Evolutionary conservation across 1,140 invertebrate genomes (phyloP).

Genomic region (Dinothrombium tinctorium): DNA sequence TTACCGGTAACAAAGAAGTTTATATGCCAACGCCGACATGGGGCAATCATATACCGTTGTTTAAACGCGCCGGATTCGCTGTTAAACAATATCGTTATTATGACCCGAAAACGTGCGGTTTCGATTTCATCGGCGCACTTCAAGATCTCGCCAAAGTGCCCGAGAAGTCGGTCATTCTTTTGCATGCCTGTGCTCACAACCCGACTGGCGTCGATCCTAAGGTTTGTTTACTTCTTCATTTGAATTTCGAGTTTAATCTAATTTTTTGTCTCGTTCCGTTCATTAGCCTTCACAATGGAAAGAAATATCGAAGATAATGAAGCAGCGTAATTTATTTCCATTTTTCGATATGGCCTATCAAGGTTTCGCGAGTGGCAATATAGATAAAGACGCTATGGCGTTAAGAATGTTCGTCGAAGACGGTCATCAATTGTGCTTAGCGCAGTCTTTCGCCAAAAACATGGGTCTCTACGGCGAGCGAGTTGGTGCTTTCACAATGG

Average conservation of each 20-base stretch:
- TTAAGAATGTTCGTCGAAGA: conserved; percentile 75
- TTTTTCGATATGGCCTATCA: conserved; percentile 99
- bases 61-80: conserved; percentile 52
- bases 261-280: neutral
- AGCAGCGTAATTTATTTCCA: conserved; percentile 57
- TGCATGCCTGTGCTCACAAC: conserved; percentile 98
- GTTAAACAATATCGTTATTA: conserved; percentile 88
- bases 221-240: conserved; percentile 4
- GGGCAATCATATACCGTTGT: conserved; percentile 91
- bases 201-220: conserved; percentile 92
- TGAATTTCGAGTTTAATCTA: conserved; percentile 1
- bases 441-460: conserved; percentile 96
- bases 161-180: conserved; percentile 64
- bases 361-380: conserved; percentile 64
- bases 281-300: conserved; percentile 60
- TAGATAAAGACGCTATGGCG: conserved; percentile 65
- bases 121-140: conserved; percentile 71
- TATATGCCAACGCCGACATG: conserved; percentile 88
- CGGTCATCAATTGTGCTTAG: conserved; percentile 64
- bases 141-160: conserved; percentile 85
- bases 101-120: conserved; percentile 77
- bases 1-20: conserved; percentile 55
- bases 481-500: conserved; percentile 67
- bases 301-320: conserved; percentile 49
- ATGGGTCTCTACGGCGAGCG: conserved; percentile 89